phyloP scores from a whole-genome alignment of 2,888 invertebrate genomes.

The Ophioninae sp. region DNA sequence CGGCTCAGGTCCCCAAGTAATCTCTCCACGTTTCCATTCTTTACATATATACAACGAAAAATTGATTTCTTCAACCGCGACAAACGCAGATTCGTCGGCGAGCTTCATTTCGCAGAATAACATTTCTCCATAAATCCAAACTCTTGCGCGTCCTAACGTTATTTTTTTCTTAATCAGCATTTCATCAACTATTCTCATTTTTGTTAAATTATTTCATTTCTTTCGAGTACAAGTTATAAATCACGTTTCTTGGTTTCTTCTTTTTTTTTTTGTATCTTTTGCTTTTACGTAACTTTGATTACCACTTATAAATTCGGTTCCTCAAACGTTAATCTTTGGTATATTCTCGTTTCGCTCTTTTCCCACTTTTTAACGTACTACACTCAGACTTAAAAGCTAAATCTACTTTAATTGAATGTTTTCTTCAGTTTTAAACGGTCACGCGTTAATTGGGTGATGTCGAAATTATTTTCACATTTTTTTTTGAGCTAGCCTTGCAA shows the following conservation, averaged over 20 bases:
- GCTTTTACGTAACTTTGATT: neutral
- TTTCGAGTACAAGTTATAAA: conserved; percentile 7
- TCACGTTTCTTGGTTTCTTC: conserved; percentile 11
- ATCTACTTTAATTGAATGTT: conserved; percentile 17
- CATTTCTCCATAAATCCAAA: conserved; percentile 16
- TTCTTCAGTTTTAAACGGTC: neutral
- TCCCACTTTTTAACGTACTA: conserved; percentile 19
- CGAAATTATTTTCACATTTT: neutral
- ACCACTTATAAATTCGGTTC: conserved; percentile 2
- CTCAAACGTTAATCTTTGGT: conserved; percentile 42
- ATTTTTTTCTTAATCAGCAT: conserved; percentile 24
- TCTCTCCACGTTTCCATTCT: conserved; percentile 62
- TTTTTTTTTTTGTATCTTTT: conserved; percentile 6
- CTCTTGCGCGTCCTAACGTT: conserved; percentile 14
- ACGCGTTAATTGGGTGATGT: neutral
- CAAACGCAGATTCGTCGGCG: neutral
- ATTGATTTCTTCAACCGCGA: neutral
- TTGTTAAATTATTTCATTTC: conserved; percentile 30
- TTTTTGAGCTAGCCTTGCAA: neutral
- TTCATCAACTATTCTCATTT: conserved; percentile 18
- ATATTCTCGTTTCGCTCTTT: conserved; percentile 16
- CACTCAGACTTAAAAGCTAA: conserved; percentile 44
- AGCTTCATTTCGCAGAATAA: neutral
- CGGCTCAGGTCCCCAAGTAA: conserved; percentile 77
- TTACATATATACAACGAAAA: conserved; percentile 73